Evolutionary conservation across 2,797 vertebrate species (phyloP).

Genomic region (Tenualosa thibaudeaui): DNA sequence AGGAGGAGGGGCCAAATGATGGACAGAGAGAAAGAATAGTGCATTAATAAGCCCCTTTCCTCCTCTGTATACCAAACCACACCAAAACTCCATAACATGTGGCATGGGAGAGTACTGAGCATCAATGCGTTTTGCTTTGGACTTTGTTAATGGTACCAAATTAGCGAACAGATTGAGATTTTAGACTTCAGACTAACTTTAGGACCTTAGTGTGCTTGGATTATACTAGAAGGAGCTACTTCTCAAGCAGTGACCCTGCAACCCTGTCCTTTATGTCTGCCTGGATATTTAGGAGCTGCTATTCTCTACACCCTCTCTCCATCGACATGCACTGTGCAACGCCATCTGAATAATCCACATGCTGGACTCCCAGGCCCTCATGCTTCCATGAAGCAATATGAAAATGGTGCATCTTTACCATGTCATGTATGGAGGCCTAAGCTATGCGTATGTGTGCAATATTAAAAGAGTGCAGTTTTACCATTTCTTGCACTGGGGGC

Average conservation of each 20-base stretch:
- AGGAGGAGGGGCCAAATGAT: constrained; percentile 8
- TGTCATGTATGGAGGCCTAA: background rate
- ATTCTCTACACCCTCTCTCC: background rate
- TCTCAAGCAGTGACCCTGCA: background rate
- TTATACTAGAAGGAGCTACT: background rate
- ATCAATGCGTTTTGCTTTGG: no score
- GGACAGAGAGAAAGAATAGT: background rate
- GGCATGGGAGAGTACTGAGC: no score
- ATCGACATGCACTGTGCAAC: background rate
- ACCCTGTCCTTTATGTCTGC: background rate
- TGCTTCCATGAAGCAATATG: background rate
- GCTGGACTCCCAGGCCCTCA: background rate
- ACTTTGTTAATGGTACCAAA: no score
- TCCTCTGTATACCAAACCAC: background rate
- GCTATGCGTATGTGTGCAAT: background rate
- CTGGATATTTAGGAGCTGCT: background rate
- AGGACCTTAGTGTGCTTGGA: background rate
- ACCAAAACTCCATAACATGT: background rate
- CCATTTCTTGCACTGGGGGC: background rate
- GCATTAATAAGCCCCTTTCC: background rate
- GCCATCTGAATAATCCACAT: background rate
- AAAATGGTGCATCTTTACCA: background rate
- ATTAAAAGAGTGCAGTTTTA: background rate
- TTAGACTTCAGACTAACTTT: background rate
- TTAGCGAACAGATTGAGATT: background rate